Base-by-base conservation (phyloP, 1,140 invertebrate species). In the Drosophila pandora region DNA sequence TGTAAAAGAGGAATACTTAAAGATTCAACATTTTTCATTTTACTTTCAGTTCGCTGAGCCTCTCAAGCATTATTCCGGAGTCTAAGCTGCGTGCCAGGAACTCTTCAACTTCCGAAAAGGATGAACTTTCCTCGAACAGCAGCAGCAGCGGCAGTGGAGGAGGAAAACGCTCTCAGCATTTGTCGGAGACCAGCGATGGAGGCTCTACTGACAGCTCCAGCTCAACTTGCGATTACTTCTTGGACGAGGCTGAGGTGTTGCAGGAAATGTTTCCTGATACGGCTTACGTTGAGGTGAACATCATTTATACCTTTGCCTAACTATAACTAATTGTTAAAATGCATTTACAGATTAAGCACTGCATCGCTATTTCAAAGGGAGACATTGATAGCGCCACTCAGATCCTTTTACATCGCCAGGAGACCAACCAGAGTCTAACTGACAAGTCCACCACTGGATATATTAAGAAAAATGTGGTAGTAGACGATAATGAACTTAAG, bases 181-280 rank as follows among this genome's bases (percentile, higher is more conserved):
- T 95, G 32, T 95, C 94, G 1, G 95, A 95, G 90, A 95, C 94
- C 12, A 95, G 94, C 64, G 95, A 95, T 90, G 93, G 94, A 4
- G 94, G 95, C 74, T 94, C 94, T 2, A 94, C 94, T 48, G 94
- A 93, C 53, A 93, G 92, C 72, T 93, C 92, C 7, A 87, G 83
- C 56, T 93, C 92, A 1, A 92, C 61, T 50, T 92, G 94, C 76
- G 94, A 95, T 90, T 94, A 94, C 74, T 95, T 94, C 87, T 90
- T 93, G 5, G 94, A 95, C 53, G 95, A 96, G 92, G 93, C 94
- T 74, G 92, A 93, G 49, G 93, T 95, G n/a, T 91, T 99, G 12
- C 94, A 96, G 75, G 97, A 99, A 92, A 97, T 98, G 97, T 99
- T 98, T 92, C 97, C 97, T 0, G 94, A 94, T 56, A 94, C 96